Evolutionary conservation across 2,113 vertebrate species (phyloP).

Genomic region (Dipodomys ordii): DNA sequence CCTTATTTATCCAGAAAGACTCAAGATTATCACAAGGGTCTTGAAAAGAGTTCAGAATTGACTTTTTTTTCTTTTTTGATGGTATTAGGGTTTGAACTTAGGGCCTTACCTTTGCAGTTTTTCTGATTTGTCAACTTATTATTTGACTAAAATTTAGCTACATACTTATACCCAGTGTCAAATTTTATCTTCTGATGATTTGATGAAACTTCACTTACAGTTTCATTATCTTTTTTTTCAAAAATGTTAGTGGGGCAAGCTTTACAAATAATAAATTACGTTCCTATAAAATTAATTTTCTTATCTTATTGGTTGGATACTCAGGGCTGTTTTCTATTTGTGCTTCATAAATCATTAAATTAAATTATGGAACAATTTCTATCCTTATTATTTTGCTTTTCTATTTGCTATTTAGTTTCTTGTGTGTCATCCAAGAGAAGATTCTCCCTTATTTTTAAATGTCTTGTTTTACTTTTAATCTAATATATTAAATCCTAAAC

Average conservation of each 20-base stretch:
- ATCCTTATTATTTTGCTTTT: not conserved
- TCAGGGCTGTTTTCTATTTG: not conserved
- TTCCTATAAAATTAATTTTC: constrained; percentile 1
- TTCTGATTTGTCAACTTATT: not conserved
- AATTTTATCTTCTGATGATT: not conserved
- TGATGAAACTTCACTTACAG: not conserved
- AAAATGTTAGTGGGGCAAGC: not conserved
- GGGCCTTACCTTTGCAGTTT: not conserved
- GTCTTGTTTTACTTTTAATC: not conserved
- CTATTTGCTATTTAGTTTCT: not conserved
- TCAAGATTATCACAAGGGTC: not conserved
- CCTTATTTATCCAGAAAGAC: not conserved
- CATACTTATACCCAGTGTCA: not conserved
- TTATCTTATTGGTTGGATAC: not conserved
- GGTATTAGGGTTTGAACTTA: too few relatives aligned
- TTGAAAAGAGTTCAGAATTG: not conserved
- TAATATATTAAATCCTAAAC: not conserved
- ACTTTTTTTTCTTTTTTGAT: too few relatives aligned
- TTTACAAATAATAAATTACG: constrained; percentile 10
- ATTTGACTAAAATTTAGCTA: not conserved
- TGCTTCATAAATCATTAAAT: constrained; percentile 32
- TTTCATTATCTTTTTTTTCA: constrained; percentile 21
- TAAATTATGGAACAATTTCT: constrained; percentile 14
- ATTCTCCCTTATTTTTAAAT: not conserved
- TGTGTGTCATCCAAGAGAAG: not conserved